Percentiles rank a stretch among this genome's conserved stretches.
phyloP scores from a whole-genome alignment of 2,888 invertebrate species.

The Mayetiola destructor region DNA sequence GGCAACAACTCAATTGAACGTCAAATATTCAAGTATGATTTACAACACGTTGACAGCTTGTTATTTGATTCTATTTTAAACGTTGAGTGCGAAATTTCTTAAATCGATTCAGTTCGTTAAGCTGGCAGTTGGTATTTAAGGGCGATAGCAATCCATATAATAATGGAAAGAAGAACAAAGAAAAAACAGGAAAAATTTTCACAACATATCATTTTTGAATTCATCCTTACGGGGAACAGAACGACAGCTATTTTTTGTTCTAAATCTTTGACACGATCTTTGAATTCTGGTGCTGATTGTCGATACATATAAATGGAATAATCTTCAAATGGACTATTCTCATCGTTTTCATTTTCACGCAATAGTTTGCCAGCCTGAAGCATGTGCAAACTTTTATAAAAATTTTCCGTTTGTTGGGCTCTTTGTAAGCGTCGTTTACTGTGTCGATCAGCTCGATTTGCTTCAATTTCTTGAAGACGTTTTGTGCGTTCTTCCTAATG shows the following conservation, averaged over 20 bases:
- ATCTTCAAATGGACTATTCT: constrained; percentile 53
- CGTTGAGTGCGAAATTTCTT: no score
- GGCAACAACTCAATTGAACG: no score
- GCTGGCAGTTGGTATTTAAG: no score
- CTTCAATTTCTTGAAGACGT: constrained; percentile 57
- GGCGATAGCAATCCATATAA: no score
- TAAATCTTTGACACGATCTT: constrained; percentile 67
- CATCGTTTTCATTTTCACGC: constrained; percentile 42
- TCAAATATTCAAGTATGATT: no score
- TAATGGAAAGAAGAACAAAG: no score
- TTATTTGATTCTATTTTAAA: no score
- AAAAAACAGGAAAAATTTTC: neutral
- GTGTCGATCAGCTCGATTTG: constrained; percentile 49
- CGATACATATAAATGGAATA: constrained; percentile 75
- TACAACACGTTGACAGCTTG: no score
- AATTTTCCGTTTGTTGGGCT: constrained; percentile 64
- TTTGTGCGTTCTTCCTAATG: constrained; percentile 55
- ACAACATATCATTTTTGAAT: neutral
- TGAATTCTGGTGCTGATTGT: constrained; percentile 70
- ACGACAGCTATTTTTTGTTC: no score
- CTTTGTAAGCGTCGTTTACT: constrained; percentile 51
- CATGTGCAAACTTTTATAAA: constrained; percentile 74
- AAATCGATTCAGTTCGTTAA: no score
- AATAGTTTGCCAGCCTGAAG: constrained; percentile 54
- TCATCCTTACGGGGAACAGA: constrained; percentile 51